Percentiles rank a stretch among this genome's conserved stretches.
Evolutionary conservation across 1,140 invertebrate species (phyloP).

Genomic region (Apocrypta bakeri): DNA sequence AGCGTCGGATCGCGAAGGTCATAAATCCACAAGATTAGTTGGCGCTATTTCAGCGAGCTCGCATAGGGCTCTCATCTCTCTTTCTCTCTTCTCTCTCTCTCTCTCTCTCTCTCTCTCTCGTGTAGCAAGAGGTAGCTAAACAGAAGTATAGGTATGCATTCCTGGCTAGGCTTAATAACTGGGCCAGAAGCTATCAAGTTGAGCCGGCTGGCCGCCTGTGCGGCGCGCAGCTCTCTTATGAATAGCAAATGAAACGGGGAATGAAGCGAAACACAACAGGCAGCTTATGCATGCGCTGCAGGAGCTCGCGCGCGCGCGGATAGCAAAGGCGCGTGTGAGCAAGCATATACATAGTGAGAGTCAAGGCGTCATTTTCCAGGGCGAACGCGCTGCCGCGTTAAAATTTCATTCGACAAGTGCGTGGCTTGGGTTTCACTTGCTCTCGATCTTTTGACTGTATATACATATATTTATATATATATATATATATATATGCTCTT

Average conservation of each 20-base stretch:
- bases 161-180: neutral
- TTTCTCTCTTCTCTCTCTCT: neutral
- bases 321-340: neutral
- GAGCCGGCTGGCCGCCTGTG: neutral
- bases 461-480: too few relatives aligned
- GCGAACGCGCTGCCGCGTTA: neutral
- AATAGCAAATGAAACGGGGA: slow-evolving; percentile 41
- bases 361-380: neutral
- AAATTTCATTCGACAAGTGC: slow-evolving; percentile 18
- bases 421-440: neutral
- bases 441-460: neutral
- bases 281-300: neutral
- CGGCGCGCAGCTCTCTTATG: slow-evolving; percentile 41
- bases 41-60: neutral
- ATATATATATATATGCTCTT: too few relatives aligned
- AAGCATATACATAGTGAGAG: neutral
- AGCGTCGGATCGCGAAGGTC: neutral
- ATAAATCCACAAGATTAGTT: slow-evolving; percentile 19
- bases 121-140: neutral
- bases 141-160: neutral
- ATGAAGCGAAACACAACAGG: slow-evolving; percentile 25
- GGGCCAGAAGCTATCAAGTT: slow-evolving; percentile 4
- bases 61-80: neutral
- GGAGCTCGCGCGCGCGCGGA: neutral
- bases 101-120: neutral